Evolutionary conservation across 2,888 invertebrate species (phyloP).

Genomic region (Eupithecia exiguata): DNA sequence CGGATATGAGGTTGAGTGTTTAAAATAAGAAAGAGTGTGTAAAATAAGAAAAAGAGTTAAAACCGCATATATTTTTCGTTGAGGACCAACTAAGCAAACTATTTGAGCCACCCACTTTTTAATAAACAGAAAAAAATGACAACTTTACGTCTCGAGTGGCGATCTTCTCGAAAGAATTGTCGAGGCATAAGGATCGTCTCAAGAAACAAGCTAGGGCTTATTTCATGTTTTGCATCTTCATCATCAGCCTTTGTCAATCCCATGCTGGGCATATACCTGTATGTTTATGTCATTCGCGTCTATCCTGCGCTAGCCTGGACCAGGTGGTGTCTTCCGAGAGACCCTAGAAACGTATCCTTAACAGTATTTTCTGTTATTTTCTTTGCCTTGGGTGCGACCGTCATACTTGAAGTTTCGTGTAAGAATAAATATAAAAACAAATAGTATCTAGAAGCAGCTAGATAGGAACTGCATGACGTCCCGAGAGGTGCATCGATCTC

Average conservation of each 20-base stretch:
- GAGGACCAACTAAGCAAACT: not conserved
- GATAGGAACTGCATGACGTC: not conserved
- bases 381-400: not conserved
- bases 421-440: not conserved
- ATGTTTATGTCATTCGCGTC: too few species aligned
- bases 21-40: not conserved
- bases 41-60: not conserved
- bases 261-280: too few species aligned
- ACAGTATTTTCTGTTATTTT: not conserved
- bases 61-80: not conserved
- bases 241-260: too few species aligned
- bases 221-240: too few species aligned
- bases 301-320: too few species aligned
- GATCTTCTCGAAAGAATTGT: not conserved
- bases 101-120: too few species aligned
- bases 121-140: not conserved
- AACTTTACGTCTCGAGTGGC: not conserved
- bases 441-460: not conserved
- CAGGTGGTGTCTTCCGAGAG: too few species aligned
- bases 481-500: constrained; percentile 2
- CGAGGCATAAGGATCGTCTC: too few species aligned
- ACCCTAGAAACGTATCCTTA: not conserved
- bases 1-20: not conserved
- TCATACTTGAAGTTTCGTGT: not conserved
- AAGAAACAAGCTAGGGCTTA: too few species aligned